Conservation (phyloP, 2,113 vertebrate genomes). For the Myanophis thanlyinensis region DNA sequence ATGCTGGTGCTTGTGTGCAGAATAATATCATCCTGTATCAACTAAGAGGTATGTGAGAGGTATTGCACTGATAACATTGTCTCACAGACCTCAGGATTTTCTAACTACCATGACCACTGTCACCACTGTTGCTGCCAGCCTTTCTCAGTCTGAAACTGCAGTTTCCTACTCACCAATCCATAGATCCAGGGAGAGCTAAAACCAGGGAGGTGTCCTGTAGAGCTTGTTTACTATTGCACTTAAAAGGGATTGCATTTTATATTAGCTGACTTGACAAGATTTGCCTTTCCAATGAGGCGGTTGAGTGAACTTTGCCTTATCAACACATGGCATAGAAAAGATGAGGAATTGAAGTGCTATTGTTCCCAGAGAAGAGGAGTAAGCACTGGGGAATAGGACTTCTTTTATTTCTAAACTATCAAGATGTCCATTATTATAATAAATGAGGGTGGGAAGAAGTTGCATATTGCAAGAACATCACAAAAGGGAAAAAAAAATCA, state of each 20-base stretch:
- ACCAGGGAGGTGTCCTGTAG: not conserved
- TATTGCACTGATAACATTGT: not conserved
- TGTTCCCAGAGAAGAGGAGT: not conserved
- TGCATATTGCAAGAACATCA: not conserved
- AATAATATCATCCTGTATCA: not conserved
- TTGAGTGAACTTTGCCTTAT: slow-evolving; percentile 9
- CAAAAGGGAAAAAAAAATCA: not conserved
- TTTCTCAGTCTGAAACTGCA: not conserved
- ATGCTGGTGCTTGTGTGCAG: not conserved
- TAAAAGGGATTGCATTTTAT: not conserved
- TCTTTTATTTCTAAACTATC: slow-evolving; percentile 6
- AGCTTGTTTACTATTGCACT: not conserved
- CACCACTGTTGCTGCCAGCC: not conserved
- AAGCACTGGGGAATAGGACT: not conserved
- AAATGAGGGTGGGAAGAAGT: not conserved
- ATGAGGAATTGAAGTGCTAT: not conserved
- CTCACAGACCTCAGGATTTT: not conserved
- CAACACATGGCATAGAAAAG: not conserved
- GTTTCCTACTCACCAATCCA: not conserved
- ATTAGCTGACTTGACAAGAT: not conserved
- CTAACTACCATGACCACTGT: not conserved
- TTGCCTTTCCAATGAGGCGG: not conserved
- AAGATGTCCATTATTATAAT: not conserved
- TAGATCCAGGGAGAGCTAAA: not conserved
- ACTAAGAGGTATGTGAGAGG: not conserved